Evolutionary conservation across 2,888 invertebrate genomes (phyloP).

Genomic region (Drosophila macrospina): DNA sequence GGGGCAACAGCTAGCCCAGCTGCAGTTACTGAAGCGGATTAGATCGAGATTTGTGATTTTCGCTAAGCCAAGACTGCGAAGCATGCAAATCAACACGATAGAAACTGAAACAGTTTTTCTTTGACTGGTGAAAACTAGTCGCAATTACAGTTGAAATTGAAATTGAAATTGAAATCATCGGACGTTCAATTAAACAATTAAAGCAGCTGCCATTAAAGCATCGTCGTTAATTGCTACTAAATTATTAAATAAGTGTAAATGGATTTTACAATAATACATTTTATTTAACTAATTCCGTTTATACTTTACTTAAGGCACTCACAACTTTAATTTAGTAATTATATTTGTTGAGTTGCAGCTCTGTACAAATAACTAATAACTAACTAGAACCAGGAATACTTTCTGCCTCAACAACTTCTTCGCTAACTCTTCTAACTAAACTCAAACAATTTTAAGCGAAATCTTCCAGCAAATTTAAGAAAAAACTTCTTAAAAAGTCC

Average conservation of each 20-base stretch:
- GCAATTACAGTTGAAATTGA: conserved; percentile 41
- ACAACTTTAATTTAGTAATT: no score
- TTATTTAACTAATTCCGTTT: no score
- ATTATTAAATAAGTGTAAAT: background rate
- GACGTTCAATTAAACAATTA: conserved; percentile 61
- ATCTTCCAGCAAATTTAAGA: no score
- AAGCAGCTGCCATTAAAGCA: conserved; percentile 32
- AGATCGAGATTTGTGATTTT: conserved; percentile 31
- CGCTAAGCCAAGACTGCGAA: conserved; percentile 31
- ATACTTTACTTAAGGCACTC: no score
- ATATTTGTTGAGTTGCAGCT: no score
- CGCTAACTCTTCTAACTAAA: no score
- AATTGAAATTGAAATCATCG: conserved; percentile 36
- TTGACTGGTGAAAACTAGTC: conserved; percentile 60
- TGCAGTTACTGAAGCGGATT: no score
- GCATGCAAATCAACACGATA: conserved; percentile 61
- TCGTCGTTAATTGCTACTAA: conserved; percentile 20
- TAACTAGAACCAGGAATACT: no score
- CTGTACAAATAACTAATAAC: no score
- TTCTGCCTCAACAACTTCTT: no score
- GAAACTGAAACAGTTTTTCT: conserved; percentile 40
- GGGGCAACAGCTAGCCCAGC: conserved; percentile 21
- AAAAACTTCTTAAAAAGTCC: no score
- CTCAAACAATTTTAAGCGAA: no score
- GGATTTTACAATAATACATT: background rate